Base-by-base conservation (phyloP, 2,888 invertebrate genomes). In the Meandrusa payeni region DNA sequence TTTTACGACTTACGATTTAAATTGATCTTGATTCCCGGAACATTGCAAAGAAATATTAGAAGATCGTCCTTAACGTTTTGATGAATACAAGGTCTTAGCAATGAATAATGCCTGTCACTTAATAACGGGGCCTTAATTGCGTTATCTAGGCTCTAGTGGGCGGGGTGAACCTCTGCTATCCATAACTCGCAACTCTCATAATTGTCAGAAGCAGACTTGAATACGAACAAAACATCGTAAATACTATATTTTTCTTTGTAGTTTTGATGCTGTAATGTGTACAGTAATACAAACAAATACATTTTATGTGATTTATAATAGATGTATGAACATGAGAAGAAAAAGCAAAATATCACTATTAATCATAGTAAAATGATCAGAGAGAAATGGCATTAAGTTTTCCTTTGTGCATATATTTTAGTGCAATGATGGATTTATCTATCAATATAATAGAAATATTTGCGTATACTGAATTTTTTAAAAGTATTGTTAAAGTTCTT, bases 81-180 rank as follows among this genome's bases (percentile, higher is more conserved):
- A 75, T 71, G 67, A 72, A 77, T 71, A 62, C 61, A 55, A 63
- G 72, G 68, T 64, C 69, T 68, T 63, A 65, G 69, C 61, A 12
- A 77, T 82, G 82, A 85, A 73, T 85, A 78, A 85, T 82, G 69
- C 69, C 61, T 53, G 69, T 64, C 76, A 71, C 69, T 82, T 82
- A 82, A 78, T 83, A 83, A 79, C 76, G 64, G 65, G 57, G 48
- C 62, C 62, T 70, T 83, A 81, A 83, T 83, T 83, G 76, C 75
- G 77, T 81, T 81, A 82, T 83, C 82, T 82, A 72, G 75, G 61
- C 69, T 57, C 64, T 56, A 53, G 66, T 58, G 52, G 72, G 73
- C 69, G 62, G 66, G 69, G 61, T 57, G 61, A 64, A 59, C 65
- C 67, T 64, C 66, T 55, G 67, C 70, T 71, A 83, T 83, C 76